A percentile compares a stretch with the other conserved stretches of the same genome.
phyloP scores from a whole-genome alignment of 2,113 vertebrate species.

The Gasterosteus aculeatus region DNA sequence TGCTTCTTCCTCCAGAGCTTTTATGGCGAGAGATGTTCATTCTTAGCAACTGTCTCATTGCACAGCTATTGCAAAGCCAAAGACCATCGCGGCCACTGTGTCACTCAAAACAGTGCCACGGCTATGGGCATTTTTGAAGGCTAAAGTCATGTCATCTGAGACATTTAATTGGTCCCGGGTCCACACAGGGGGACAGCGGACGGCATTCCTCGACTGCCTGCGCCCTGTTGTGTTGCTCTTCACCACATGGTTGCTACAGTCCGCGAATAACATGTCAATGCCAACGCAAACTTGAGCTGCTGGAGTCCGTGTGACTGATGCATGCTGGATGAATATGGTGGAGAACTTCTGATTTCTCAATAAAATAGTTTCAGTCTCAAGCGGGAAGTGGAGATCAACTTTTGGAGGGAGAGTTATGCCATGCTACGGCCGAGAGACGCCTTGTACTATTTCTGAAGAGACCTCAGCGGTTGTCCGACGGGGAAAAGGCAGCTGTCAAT shows the following conservation, averaged over 20 bases:
- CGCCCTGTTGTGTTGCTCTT: slow-evolving; percentile 61
- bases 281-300: slow-evolving; percentile 38
- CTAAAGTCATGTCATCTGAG: slow-evolving; percentile 94
- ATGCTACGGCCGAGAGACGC: slow-evolving; percentile 13
- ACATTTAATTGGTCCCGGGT: slow-evolving; percentile 92
- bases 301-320: slow-evolving; percentile 14
- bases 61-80: slow-evolving; percentile 77
- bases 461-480: slow-evolving; percentile 6
- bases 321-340: not conserved
- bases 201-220: slow-evolving; percentile 88
- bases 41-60: slow-evolving; percentile 78
- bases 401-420: slow-evolving; percentile 17
- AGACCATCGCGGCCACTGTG: slow-evolving; percentile 69
- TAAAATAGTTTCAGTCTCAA: not conserved
- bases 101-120: slow-evolving; percentile 84
- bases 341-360: slow-evolving; percentile 3
- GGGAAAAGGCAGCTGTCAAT: not conserved
- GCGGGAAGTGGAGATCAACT: slow-evolving; percentile 21
- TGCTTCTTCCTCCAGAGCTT: slow-evolving; percentile 36
- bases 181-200: slow-evolving; percentile 85
- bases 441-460: slow-evolving; percentile 8
- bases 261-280: slow-evolving; percentile 52
- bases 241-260: slow-evolving; percentile 44
- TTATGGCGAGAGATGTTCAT: slow-evolving; percentile 65
- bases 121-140: slow-evolving; percentile 91